Evolutionary conservation across 1,140 invertebrate genomes (phyloP), one percentile per base, ranked within the genome.

Genomic region (Lepidurus packardi): DNA sequence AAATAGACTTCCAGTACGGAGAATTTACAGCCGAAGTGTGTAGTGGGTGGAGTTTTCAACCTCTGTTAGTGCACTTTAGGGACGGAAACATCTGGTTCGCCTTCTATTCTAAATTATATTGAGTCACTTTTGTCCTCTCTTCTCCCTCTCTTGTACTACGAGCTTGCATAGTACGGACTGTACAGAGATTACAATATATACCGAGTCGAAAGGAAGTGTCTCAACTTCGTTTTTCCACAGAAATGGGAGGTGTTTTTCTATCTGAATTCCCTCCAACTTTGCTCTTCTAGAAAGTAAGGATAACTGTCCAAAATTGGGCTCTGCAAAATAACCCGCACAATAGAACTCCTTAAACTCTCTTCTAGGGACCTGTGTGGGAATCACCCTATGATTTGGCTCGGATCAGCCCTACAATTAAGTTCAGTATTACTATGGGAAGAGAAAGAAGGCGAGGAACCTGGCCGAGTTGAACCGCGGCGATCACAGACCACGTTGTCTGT

Each of bases 331-430:
- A 16, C 9, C 53, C 16, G 13, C 53, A 13, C 8, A 21, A 65
- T 65, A 65, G 4, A 65, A 65, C 6, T 65, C 53, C 53, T 0
- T 13, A 16, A 21, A 13, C 53, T 13, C 53, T 21, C 53, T 21
- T 13, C 16, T 7, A 65, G 53, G 53, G 53, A 65, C 53, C 16
- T 7, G 53, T 7, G 21, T 8, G 53, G 53, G 53, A 65, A 65
- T 65, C 13, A 65, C 53, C 53, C 53, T 65, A 65, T 65, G 53
- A 65, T 65, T 65, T 65, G 53, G 53, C 53, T 65, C 53, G 53
- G 53, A 65, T 65, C 53, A 65, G 53, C 16, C 53, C 53, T 65
- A 65, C 53, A 65, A 65, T 65, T 65, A 65, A 65, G 53, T 13
- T 7, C 53, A 65, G 1, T 9, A 13, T 65, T 65, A 21, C 9